Evolutionary conservation across 1,140 invertebrate genomes (phyloP).

Genomic region (Saccostrea cuccullata): DNA sequence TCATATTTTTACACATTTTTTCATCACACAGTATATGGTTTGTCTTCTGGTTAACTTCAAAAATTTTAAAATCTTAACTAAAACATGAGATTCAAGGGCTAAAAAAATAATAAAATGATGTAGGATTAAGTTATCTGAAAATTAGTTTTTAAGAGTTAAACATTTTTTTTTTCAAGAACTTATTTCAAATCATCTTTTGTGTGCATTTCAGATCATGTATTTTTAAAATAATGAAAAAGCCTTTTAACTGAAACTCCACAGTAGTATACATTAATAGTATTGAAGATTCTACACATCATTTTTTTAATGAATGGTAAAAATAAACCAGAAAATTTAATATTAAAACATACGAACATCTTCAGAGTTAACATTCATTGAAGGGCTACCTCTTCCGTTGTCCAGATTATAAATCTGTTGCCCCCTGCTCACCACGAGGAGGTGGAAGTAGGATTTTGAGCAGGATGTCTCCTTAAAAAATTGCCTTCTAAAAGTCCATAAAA

Average conservation of each 20-base stretch:
- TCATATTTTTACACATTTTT: background rate
- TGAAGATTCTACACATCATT: too few species aligned
- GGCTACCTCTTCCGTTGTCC: too few species aligned
- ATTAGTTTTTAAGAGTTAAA: background rate
- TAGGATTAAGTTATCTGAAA: background rate
- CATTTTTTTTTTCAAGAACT: too few species aligned
- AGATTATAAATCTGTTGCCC: background rate
- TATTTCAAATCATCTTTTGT: too few species aligned
- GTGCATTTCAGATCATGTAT: too few species aligned
- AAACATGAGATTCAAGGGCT: background rate
- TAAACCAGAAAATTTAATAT: too few species aligned
- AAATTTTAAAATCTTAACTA: background rate
- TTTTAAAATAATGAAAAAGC: too few species aligned
- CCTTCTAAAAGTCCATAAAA: background rate
- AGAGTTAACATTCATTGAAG: too few species aligned
- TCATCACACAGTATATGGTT: background rate
- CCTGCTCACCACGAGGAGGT: background rate
- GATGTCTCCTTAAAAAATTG: background rate
- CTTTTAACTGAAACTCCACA: too few species aligned
- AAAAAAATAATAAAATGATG: background rate
- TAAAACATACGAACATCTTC: too few species aligned
- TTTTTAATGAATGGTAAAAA: too few species aligned
- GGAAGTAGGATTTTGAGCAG: slow-evolving; percentile 20
- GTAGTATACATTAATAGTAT: too few species aligned
- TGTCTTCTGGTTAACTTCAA: background rate